Conservation (phyloP, 2,888 invertebrate species). For the Sinotaia quadrata region DNA sequence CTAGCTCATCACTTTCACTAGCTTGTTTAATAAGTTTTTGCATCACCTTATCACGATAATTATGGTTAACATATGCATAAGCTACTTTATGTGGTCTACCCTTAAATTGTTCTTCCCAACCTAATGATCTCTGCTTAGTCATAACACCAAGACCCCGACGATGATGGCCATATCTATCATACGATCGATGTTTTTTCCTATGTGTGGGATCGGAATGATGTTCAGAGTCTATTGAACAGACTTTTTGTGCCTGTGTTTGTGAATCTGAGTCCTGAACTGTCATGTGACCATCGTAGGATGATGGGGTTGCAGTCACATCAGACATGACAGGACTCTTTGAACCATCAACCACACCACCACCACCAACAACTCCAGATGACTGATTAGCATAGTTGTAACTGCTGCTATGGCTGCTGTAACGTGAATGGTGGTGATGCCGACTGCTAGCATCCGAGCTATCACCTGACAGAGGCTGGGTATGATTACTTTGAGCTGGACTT, state of each 20-base stretch:
- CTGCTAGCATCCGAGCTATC: conserved; percentile 58
- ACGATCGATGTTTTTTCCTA: conserved; percentile 45
- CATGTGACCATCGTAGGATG: conserved; percentile 24
- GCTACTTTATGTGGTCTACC: conserved; percentile 53
- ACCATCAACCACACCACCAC: conserved; percentile 28
- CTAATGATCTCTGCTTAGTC: conserved; percentile 58
- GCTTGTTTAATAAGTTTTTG: conserved; percentile 61
- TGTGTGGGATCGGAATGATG: conserved; percentile 64
- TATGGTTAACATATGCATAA: conserved; percentile 67
- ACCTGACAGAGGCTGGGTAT: conserved; percentile 42
- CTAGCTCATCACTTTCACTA: conserved; percentile 46
- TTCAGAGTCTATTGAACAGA: conserved; percentile 56
- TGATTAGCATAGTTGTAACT: conserved; percentile 7
- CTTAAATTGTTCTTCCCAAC: conserved; percentile 64
- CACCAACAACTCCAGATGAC: neutral
- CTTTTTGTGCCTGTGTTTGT: conserved; percentile 25
- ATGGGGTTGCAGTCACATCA: conserved; percentile 34
- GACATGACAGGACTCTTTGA: conserved; percentile 39
- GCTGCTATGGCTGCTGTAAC: conserved; percentile 27
- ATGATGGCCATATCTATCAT: conserved; percentile 49
- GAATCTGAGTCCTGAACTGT: conserved; percentile 16
- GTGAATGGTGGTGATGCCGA: conserved; percentile 40
- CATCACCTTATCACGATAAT: conserved; percentile 61
- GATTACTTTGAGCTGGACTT: conserved; percentile 34
- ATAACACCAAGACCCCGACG: conserved; percentile 38